Evolutionary conservation across 2,888 invertebrate species (phyloP), one percentile per base, ranked within the genome.

Genomic region (Drosophila differens): DNA sequence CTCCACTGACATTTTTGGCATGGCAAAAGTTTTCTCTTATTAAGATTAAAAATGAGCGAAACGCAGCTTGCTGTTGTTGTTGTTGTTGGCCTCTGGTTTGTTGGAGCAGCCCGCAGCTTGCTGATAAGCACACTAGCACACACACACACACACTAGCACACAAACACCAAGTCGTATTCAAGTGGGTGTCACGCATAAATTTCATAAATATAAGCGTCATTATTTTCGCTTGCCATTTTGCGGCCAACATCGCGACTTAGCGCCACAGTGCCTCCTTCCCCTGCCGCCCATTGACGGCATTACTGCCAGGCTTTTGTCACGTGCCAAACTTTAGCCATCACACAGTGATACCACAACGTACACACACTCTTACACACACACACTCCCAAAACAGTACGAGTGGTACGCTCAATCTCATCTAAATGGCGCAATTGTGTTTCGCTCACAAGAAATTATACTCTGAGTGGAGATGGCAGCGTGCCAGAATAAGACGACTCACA

Each of bases 161-260:
- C 28, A 44, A 28, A 44, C 37, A 54, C 19, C 59, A 25, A 35
- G 67, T 73, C 68, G 74, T 64, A 82, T 67, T 74, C 78, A 88
- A 91, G 91, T 90, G 90, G 78, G 91, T 91, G 88, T 91, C 91
- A 90, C 91, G 91, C 91, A 89, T 89, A 91, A 89, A 91, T 89
- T 91, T 91, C 90, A 91, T 90, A 88, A 91, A 88, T 88, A 91
- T 85, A 75, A 85, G 87, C 85, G 79, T 91, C 91, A 91, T 91
- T 91, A 88, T 91, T 85, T 81, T 68, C 82, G 74, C 71, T 67
- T 74, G 75, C 86, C 82, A 82, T 80, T 86, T 85, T 89, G 84
- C 65, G 84, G 89, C 84, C 76, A 74, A 70, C 75, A 79, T 79
- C 82, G 79, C 79, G 79, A 79, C 79, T 79, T 82, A 79, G 62